These are phyloP conservation scores for Amphipyra tragopoginis DNA, from an alignment of 2,888 invertebrate genomes.

Conservation along the genomic window DNA sequence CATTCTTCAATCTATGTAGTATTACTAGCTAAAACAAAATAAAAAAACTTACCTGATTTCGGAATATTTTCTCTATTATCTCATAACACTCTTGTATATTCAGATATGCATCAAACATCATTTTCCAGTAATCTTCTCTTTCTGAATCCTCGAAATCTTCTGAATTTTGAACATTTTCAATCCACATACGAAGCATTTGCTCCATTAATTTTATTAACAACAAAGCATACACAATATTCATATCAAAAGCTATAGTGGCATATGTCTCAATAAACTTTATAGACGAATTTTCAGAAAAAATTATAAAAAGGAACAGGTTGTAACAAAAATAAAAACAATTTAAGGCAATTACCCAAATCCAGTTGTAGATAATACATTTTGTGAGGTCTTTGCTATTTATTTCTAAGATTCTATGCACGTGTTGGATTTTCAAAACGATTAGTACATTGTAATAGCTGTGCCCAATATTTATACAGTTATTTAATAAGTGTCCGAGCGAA, in stretches of 20 bases:
- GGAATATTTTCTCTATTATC: slow-evolving; percentile 9
- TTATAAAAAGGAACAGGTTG: not conserved
- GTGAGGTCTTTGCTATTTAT: not conserved
- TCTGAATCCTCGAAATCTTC: not conserved
- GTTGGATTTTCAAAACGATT: slow-evolving; percentile 11
- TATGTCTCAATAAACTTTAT: not conserved
- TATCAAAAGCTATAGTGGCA: slow-evolving; percentile 1
- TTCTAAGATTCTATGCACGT: slow-evolving; percentile 3
- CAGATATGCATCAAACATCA: slow-evolving; percentile 10
- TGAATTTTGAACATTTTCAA: not conserved
- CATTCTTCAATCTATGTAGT: not conserved
- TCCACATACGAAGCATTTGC: slow-evolving; percentile 8
- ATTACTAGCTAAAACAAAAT: not conserved
- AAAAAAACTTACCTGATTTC: slow-evolving; percentile 4
- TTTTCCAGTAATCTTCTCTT: slow-evolving; percentile 5
- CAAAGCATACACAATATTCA: slow-evolving; percentile 17
- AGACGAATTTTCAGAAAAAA: not conserved
- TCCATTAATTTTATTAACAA: slow-evolving; percentile 16
- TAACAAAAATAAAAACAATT: slow-evolving; percentile 2
- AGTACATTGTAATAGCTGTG: slow-evolving; percentile 7
- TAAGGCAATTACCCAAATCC: not conserved
- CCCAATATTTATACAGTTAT: too few species aligned
- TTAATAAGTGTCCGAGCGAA: not conserved
- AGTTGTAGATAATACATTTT: not conserved
- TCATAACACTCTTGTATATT: slow-evolving; percentile 16